Base-by-base conservation (phyloP, 1,140 invertebrate genomes). In the Himalopsyche phryganea region DNA sequence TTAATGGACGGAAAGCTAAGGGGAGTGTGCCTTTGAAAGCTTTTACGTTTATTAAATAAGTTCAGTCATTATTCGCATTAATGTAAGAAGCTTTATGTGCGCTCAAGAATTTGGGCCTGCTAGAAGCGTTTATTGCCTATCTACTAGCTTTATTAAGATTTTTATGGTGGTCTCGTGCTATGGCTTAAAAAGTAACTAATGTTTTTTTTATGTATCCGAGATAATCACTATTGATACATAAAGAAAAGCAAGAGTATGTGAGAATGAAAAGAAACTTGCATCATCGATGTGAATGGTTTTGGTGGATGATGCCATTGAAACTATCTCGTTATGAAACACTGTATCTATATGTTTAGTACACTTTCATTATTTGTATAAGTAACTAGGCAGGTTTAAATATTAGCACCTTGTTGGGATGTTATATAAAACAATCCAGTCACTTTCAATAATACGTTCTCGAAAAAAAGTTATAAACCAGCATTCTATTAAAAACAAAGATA, bases 21-120 rank as follows among this genome's bases (percentile, higher is more conserved):
- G 42, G 18, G 62, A 58, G 62, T 50, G 53, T 60, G 57, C 53
- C 58, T 44, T 44, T 57, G 58, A 60, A 59, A 60, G 62, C 62
- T 64, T 64, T 64, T 64, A 64, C 62, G 62, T 60, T 64, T 64
- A 64, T 64, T 64, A 64, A 64, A 64, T 58, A 64, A 64, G 62
- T 64, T 64, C 47, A 41, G 38, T 55, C 58, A 58, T 63, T 57
- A 64, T 64, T 49, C 57, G 45, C 58, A 64, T 64, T 60, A 64
- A 58, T 57, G 58, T 42, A 33, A 32, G 44, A 36, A 44, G 48
- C 54, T 53, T 64, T 57, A 60, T 58, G 62, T 55, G 38, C 18
- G 40, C 14, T 20, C 11, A 51, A 63, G 61, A 64, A 64, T 60
- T 64, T 23, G 61, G 46, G 32, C 46, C 50, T 42, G 42, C 57